A percentile compares a stretch with the other conserved stretches of the same genome.
These are phyloP conservation scores for Heliconius cydno DNA, from an alignment of 2,888 invertebrate genomes.

Conservation along the genomic window DNA sequence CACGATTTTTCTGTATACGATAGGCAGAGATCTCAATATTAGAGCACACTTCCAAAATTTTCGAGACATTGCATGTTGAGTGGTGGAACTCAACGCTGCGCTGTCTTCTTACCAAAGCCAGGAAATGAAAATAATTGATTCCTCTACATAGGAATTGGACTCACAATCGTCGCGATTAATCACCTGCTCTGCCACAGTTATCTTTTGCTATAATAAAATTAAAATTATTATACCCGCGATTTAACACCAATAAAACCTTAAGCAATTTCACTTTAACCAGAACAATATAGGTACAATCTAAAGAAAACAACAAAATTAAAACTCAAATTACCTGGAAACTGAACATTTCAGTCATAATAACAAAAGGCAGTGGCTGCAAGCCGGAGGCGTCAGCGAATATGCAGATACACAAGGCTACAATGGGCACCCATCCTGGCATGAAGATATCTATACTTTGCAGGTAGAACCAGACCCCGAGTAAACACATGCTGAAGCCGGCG, in stretches of 20 bases:
- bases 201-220: too few species aligned
- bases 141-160: neutral
- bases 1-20: too few species aligned
- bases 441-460: constrained; percentile 59
- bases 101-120: neutral
- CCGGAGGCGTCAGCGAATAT: constrained; percentile 77
- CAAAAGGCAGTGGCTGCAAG: constrained; percentile 73
- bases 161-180: neutral
- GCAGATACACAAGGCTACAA: constrained; percentile 66
- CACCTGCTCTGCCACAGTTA: too few species aligned
- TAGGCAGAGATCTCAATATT: neutral
- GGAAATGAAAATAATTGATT: neutral
- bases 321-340: constrained; percentile 69
- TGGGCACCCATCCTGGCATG: constrained; percentile 76
- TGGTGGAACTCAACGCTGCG: neutral
- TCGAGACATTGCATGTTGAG: neutral
- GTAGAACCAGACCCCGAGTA: constrained; percentile 77
- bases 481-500: constrained; percentile 74
- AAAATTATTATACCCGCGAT: too few species aligned
- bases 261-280: too few species aligned
- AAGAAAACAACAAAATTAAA: neutral
- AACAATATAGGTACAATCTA: neutral
- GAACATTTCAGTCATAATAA: constrained; percentile 80
- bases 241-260: too few species aligned
- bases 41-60: neutral